phyloP scores from a whole-genome alignment of 2,113 vertebrate species.

The Leucosticte australis region DNA sequence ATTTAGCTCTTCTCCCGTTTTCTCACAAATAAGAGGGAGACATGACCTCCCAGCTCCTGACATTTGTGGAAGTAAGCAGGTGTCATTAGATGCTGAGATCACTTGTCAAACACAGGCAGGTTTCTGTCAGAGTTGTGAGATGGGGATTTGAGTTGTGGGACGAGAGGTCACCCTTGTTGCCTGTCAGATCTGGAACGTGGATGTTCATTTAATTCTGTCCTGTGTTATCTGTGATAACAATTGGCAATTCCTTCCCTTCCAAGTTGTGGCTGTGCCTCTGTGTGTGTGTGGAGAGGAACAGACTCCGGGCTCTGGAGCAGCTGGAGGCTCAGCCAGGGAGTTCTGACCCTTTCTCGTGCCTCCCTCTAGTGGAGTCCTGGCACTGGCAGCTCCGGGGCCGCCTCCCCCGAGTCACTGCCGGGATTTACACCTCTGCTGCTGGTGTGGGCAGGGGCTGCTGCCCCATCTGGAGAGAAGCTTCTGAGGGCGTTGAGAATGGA shows the following conservation, averaged over 20 bases:
- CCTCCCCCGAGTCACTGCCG: neutral
- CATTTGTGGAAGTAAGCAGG: neutral
- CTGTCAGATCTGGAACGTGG: fast-evolving
- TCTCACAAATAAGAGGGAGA: neutral
- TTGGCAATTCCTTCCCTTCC: neutral
- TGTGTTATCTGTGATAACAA: neutral
- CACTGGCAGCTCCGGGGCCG: neutral
- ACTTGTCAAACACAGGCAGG: neutral
- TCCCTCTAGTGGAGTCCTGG: neutral
- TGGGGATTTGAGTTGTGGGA: neutral
- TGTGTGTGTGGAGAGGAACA: neutral
- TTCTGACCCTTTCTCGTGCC: neutral
- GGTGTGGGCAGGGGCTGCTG: neutral
- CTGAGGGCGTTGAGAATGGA: neutral
- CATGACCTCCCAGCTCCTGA: fast-evolving
- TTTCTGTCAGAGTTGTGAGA: neutral
- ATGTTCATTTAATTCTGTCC: neutral
- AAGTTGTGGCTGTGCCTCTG: neutral
- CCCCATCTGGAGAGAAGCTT: neutral
- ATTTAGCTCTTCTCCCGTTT: neutral
- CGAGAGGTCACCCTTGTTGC: neutral
- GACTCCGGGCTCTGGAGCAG: neutral
- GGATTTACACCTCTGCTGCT: neutral
- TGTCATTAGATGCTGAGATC: neutral
- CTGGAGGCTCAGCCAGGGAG: neutral